These are phyloP conservation scores for Epizoanthus stellaris DNA, from an alignment of 92 coral and sea anemone genomes.

Conservation along the genomic window DNA sequence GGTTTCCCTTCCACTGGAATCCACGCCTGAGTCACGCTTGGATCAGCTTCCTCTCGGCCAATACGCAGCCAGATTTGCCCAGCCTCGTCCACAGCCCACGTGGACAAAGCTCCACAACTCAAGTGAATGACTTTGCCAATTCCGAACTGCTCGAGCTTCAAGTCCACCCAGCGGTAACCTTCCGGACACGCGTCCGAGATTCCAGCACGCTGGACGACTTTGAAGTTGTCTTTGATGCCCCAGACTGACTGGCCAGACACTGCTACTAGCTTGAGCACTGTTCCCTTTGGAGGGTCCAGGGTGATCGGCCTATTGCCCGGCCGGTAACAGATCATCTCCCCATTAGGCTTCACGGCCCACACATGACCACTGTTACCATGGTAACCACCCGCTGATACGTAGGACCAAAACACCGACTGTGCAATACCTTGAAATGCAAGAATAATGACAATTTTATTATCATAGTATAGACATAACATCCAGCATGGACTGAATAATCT, in stretches of 20 bases:
- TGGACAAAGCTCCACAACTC: conserved; percentile 90
- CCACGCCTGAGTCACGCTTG: conserved; percentile 85
- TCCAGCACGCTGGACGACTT: conserved; percentile 85
- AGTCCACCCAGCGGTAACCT: conserved; percentile 84
- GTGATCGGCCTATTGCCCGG: conserved; percentile 76
- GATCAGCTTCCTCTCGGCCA: conserved; percentile 79
- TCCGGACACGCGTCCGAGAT: conserved; percentile 83
- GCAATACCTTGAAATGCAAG: conserved; percentile 68
- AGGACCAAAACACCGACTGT: conserved; percentile 92
- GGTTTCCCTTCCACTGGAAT: conserved; percentile 81
- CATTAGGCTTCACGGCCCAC: conserved; percentile 98
- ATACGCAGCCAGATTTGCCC: conserved; percentile 91
- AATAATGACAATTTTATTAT: too few relatives aligned
- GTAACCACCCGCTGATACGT: conserved; percentile 78
- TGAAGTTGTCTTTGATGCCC: conserved; percentile 82
- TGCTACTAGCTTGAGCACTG: conserved; percentile 74
- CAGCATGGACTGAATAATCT: too few relatives aligned
- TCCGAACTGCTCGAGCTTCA: conserved; percentile 68
- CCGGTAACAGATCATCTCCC: conserved; percentile 87
- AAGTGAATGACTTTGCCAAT: conserved; percentile 85
- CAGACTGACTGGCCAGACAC: conserved; percentile 84
- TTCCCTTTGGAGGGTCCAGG: conserved; percentile 71
- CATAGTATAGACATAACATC: too few relatives aligned
- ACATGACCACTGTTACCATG: conserved; percentile 62
- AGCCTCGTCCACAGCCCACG: conserved; percentile 92